Evolutionary conservation across 2,113 vertebrate species (phyloP).

Genomic region (Hippolais icterina): DNA sequence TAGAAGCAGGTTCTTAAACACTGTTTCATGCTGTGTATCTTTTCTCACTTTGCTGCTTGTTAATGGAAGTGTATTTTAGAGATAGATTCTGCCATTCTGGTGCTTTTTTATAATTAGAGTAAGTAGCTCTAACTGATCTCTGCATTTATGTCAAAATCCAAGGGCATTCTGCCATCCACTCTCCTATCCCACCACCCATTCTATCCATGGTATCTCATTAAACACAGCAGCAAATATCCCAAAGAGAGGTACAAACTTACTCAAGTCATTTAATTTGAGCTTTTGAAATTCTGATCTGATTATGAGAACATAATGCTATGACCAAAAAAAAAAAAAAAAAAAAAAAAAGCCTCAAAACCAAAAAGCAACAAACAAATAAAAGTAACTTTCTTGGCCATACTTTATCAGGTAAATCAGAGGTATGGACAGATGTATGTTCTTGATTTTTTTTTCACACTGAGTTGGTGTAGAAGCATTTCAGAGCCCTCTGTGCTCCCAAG

Average conservation of each 20-base stretch:
- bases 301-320: neutral
- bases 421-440: neutral
- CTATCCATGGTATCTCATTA: neutral
- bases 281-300: neutral
- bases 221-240: neutral
- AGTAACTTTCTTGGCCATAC: neutral
- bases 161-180: neutral
- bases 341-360: neutral
- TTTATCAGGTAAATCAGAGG: neutral
- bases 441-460: neutral
- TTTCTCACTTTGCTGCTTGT: neutral
- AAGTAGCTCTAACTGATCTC: conserved; percentile 12
- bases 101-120: neutral
- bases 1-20: neutral
- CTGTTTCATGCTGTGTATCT: neutral
- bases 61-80: neutral
- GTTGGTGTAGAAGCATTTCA: neutral
- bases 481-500: neutral
- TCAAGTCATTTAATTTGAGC: neutral
- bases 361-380: neutral
- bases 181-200: neutral
- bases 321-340: neutral
- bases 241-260: neutral
- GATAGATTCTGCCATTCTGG: neutral
- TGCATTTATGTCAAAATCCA: neutral